Base-by-base conservation (phyloP, 2,888 invertebrate species). In the Escarpia spicata region DNA sequence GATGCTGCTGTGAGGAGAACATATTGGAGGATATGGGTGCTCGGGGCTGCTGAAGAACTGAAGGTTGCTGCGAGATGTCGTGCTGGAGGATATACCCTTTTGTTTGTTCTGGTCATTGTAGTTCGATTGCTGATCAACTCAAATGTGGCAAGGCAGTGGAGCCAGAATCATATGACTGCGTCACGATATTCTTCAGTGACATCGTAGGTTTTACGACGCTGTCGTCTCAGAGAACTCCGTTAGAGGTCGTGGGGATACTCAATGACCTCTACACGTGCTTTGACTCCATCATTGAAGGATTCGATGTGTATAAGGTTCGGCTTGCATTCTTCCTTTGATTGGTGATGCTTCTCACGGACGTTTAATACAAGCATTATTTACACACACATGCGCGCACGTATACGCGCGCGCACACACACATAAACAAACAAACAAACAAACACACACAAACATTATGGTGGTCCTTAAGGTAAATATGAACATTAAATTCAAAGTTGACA, bases 231-330 rank as follows among this genome's bases (percentile, higher is more conserved):
- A 52, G 45, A 52, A 91, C 91, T 45, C 91, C 91, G n/a, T 19
- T 91, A 3, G 45, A 91, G 45, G 43, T 91, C 12, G 91, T 91
- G 37, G 52, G 2, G 37, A 91, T 91, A 52, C 91, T 91, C 45
- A 91, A 91, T 43, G 91, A 91, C 91, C 91, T 91, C 52, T 91
- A 91, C 91, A 52, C 58, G 19, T 91, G 91, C 58, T 91, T 91
- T 19, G 91, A 91, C n/a, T 43, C 45, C 37, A 91, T 37, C 44
- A 44, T 91, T 45, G 91, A 91, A 58, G 58, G 44, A 31, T 91
- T 91, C 91, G 91, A 91, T 19, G 91, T 91, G 37, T 91, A 91
- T n/a, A 91, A 91, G 52, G 91, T 91, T 26, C 45, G 91, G 37
- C 31, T 4, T 26, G 75, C 75, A 75, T 60, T 12, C 19, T 26